phyloP scores from a whole-genome alignment of 2,888 invertebrate species.

The Plutella xylostella region DNA sequence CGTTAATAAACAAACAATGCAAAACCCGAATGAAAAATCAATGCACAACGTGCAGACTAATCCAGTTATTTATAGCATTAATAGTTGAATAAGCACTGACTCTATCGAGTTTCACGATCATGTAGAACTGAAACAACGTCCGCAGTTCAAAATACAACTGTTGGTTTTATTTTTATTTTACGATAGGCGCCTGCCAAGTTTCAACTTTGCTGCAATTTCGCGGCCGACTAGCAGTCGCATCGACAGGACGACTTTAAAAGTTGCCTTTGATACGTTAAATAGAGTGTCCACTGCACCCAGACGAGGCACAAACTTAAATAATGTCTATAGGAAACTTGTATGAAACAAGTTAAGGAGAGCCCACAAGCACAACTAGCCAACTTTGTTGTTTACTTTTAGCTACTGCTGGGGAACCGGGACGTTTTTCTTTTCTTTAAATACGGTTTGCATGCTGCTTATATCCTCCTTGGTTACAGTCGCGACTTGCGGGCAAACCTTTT shows the following conservation, averaged over 20 bases:
- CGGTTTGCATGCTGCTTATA: conserved; percentile 52
- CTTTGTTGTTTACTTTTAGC: conserved; percentile 49
- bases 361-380: conserved; percentile 34
- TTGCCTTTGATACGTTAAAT: conserved; percentile 50
- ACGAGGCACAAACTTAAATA: conserved; percentile 48
- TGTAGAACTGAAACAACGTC: conserved; percentile 6
- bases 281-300: conserved; percentile 38
- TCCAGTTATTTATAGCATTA: too few species aligned
- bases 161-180: conserved; percentile 42
- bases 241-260: conserved; percentile 49
- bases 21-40: too few species aligned
- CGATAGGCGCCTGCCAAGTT: conserved; percentile 53
- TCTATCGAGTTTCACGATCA: conserved; percentile 2
- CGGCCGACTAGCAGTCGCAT: conserved; percentile 44
- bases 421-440: conserved; percentile 49
- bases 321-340: conserved; percentile 56
- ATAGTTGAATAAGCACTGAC: conserved; percentile 5
- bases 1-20: too few species aligned
- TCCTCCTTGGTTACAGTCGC: too few species aligned
- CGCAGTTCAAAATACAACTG: not conserved
- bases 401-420: too few species aligned
- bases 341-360: conserved; percentile 36
- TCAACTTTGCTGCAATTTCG: conserved; percentile 44
- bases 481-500: conserved; percentile 48
- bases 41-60: too few species aligned